Base-by-base conservation (phyloP, 2,888 invertebrate species). In the Cheilosia vernalis region DNA sequence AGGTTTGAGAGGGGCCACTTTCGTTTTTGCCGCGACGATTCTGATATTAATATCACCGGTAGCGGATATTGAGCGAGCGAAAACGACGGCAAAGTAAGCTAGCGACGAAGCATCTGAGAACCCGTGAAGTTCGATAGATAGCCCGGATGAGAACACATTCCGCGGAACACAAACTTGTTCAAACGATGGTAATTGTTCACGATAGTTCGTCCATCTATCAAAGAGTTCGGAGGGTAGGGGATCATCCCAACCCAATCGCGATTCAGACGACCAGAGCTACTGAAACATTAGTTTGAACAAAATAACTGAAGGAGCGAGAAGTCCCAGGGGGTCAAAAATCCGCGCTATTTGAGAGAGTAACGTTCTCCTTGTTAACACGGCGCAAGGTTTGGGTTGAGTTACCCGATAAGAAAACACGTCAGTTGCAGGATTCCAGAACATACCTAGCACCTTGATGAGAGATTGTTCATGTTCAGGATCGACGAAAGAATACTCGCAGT, bases 201-300 rank as follows among this genome's bases (percentile, higher is more conserved):
- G 53, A 21, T 60, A 73, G 5, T 19, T 66, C 21, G 15, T 10
- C 60, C 60, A 73, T 21, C n/a, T 56, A 21, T 56, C 49, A 42
- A 37, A 40, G 13, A 80, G 40, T 9, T 61, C 40, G n/a, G 33
- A 42, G 10, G 85, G 87, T 27, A 83, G 30, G 40, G 58, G 70
- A 10, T 83, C 83, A 40, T 85, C 84, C 87, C 84, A 84, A 15
- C 27, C 24, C 1, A 87, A 17, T 10, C 79, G 70, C 4, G 66
- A 33, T 4, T 33, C 58, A 17, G 44, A 49, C 13, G 82, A 66
- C 82, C 86, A 87, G 6, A 83, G 58, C 17, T 87, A 51, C 33
- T 83, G 79, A 33, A 86, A 87, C 9, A 21, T 44, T 2, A 33
- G 33, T 33, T 33, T 33, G 10, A 33, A 33, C 33, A 33, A 2